Evolutionary conservation across 2,113 vertebrate genomes (phyloP), one percentile per base, ranked within the genome.

Genomic region (Noctilio leporinus): DNA sequence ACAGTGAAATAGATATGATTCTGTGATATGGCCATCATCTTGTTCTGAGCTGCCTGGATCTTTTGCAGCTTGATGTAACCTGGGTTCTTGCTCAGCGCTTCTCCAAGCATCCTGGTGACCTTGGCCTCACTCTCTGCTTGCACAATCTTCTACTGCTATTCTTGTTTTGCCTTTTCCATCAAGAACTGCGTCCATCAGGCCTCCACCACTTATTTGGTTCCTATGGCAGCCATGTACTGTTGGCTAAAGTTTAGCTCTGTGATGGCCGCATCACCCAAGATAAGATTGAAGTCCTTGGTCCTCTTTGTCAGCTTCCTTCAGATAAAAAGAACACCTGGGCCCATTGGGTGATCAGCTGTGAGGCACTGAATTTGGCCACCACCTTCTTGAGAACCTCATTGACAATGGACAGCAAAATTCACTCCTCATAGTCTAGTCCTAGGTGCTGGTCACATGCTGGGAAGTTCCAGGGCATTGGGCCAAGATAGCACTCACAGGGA

Each of bases 121-220:
- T 99, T 98, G 0, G 99, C 99, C 95, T 99, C 99, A 53, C 99
- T 99, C 96, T 99, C 99, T 0, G 99, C 99, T 97, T 99, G 99
- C 81, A 99, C 99, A 26, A 99, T 99, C 98, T 99, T 99, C 91
- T 99, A 99, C 90, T 98, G 98, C 96, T 99, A 99, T 70, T 99
- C 99, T 96, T 99, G 99, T 96, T 99, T 99, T 28, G 99, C 99
- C 88, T 99, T 99, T 96, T 99, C 99, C 93, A 99, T 99, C 73
- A 99, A 98, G 95, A 99, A 99, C 97, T 99, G 99, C 24, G 99
- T 99, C 0, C 99, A 98, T 97, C 99, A 99, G 17, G 99, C 99
- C 97, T 99, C 99, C 89, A 99, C 99, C 92, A 99, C 99, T 99
- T 99, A 99, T 78, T 99, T 99, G 83, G 99, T 99, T 97, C 99